Evolutionary conservation across 2,797 vertebrate species (phyloP).

Genomic region (Chelon auratus): DNA sequence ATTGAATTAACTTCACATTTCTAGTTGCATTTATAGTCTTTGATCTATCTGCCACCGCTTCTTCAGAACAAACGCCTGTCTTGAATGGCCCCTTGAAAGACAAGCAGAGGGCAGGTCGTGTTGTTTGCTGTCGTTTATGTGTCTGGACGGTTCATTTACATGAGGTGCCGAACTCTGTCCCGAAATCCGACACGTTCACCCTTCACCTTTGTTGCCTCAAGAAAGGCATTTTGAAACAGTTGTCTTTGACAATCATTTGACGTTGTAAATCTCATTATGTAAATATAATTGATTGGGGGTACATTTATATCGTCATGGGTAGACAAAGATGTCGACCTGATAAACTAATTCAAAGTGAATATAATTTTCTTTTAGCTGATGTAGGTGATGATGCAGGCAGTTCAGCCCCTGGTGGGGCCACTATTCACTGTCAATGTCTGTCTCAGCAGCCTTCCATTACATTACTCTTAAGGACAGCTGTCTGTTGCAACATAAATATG

Average conservation of each 20-base stretch:
- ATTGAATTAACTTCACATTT: constrained; percentile 4
- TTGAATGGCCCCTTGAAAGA: not conserved
- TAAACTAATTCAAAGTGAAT: constrained; percentile 69
- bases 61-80: not conserved
- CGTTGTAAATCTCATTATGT: constrained; percentile 78
- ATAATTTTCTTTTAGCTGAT: constrained; percentile 36
- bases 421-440: constrained; percentile 43
- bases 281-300: constrained; percentile 60
- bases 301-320: constrained; percentile 55
- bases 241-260: constrained; percentile 62
- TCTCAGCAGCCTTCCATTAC: constrained; percentile 58
- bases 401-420: constrained; percentile 32
- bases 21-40: not conserved
- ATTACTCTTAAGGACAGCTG: constrained; percentile 73
- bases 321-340: constrained; percentile 58
- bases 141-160: not conserved
- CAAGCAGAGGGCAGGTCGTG: not conserved
- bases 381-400: constrained; percentile 61
- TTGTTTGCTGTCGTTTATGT: constrained; percentile 14
- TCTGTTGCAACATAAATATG: constrained; percentile 78
- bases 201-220: constrained; percentile 45
- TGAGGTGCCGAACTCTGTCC: constrained; percentile 18
- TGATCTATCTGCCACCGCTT: not conserved
- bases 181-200: constrained; percentile 33
- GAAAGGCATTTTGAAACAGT: constrained; percentile 41